Conservation (phyloP, 2,888 invertebrate species). For the Stramonita haemastoma region DNA sequence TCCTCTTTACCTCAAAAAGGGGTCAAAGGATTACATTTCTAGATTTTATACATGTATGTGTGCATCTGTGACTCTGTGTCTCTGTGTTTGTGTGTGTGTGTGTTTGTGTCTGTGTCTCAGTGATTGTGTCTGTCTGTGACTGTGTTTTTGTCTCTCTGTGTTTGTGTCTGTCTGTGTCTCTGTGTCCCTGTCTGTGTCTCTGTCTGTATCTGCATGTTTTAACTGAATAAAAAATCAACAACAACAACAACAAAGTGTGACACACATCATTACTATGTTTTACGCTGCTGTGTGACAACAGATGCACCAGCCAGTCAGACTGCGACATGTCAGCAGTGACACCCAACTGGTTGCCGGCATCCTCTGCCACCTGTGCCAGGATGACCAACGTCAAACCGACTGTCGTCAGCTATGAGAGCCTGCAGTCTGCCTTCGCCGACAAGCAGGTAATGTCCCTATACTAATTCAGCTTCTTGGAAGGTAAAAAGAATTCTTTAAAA, state of each 20-base stretch:
- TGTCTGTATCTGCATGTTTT: not conserved
- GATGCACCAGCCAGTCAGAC: slow-evolving; percentile 38
- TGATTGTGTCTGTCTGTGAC: too few relatives aligned
- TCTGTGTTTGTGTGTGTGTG: too few relatives aligned
- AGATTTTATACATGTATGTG: too few relatives aligned
- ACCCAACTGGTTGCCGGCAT: slow-evolving; percentile 66
- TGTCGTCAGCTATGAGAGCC: slow-evolving; percentile 60
- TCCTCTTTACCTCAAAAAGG: too few relatives aligned
- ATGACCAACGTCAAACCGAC: slow-evolving; percentile 63
- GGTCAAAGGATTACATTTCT: too few relatives aligned
- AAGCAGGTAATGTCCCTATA: not conserved
- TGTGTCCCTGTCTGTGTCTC: too few relatives aligned
- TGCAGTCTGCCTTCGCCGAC: slow-evolving; percentile 43
- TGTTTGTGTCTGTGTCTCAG: too few relatives aligned
- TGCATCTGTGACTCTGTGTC: too few relatives aligned
- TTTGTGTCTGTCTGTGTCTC: too few relatives aligned
- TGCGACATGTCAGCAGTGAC: slow-evolving; percentile 55
- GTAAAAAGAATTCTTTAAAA: too few relatives aligned
- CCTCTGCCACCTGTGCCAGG: slow-evolving; percentile 60
- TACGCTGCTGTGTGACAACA: slow-evolving; percentile 22
- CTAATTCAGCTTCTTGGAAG: too few relatives aligned
- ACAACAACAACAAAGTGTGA: not conserved
- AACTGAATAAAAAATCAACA: not conserved
- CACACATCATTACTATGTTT: too few relatives aligned
- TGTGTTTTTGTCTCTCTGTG: not conserved